Conservation (phyloP, 2,797 vertebrate species). For the Acrossocheilus wenchowensis region DNA sequence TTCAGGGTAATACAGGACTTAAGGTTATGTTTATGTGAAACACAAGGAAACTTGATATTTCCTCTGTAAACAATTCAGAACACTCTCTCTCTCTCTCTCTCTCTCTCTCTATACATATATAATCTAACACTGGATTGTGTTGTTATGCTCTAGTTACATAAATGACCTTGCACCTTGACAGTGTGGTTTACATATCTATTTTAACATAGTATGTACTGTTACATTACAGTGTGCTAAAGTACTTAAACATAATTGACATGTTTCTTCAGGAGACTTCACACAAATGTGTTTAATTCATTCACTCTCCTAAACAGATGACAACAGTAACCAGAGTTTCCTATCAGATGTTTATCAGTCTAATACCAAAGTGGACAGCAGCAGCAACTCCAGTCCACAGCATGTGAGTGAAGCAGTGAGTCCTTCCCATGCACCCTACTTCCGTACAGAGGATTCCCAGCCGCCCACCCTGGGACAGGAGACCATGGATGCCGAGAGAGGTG, state of each 20-base stretch:
- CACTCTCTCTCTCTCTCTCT: not conserved
- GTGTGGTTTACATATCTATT: not conserved
- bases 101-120: not conserved
- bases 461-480: constrained; percentile 96
- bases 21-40: constrained; percentile 22
- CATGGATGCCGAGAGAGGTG: constrained; percentile 88
- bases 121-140: not conserved
- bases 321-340: constrained; percentile 97
- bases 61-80: constrained; percentile 24
- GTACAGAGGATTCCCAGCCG: constrained; percentile 93
- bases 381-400: constrained; percentile 93
- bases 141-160: not conserved
- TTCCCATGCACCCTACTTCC: constrained; percentile 86
- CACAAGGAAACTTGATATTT: constrained; percentile 3
- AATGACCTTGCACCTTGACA: constrained; percentile 15
- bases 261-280: not conserved
- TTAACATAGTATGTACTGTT: not conserved
- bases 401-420: constrained; percentile 89
- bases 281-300: not conserved
- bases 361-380: constrained; percentile 93
- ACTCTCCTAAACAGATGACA: constrained; percentile 85
- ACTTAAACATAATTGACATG: not conserved
- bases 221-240: not conserved
- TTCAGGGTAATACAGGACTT: constrained; percentile 85
- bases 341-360: constrained; percentile 90